Evolutionary conservation across 1,140 invertebrate species (phyloP).

Genomic region (Drosophila rhopaloa): DNA sequence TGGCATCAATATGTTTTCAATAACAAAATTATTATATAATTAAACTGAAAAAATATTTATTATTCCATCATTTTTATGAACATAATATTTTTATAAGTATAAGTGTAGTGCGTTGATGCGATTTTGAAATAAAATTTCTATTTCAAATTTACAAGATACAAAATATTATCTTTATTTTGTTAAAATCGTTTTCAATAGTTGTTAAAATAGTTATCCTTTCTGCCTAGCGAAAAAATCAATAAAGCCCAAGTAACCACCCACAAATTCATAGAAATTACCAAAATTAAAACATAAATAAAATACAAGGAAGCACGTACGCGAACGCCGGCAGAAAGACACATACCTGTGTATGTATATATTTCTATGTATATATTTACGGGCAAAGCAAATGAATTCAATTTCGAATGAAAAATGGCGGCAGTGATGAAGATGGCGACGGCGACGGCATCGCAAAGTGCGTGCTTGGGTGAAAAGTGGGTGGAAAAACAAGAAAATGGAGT

Average conservation of each 20-base stretch:
- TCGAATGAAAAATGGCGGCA: conserved; percentile 77
- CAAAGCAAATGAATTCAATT: conserved; percentile 76
- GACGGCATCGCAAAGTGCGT: conserved; percentile 35
- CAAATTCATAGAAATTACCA: conserved; percentile 38
- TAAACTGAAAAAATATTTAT: no score
- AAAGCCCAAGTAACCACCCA: conserved; percentile 19
- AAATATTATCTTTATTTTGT: no score
- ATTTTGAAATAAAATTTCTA: no score
- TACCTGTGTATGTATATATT: conserved; percentile 11
- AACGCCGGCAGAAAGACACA: conserved; percentile 10
- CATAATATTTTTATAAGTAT: no score
- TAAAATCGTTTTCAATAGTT: no score
- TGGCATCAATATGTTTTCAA: no score
- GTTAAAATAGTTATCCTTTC: neutral
- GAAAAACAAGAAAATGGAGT: conserved; percentile 7
- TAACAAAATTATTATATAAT: no score
- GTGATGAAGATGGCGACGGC: conserved; percentile 74
- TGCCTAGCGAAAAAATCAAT: neutral
- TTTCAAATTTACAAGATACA: no score
- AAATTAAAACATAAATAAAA: conserved; percentile 74
- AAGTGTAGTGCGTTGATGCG: no score
- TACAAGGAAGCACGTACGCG: conserved; percentile 57
- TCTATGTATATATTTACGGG: neutral
- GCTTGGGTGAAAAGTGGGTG: conserved; percentile 17
- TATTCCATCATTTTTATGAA: no score